Evolutionary conservation across 2,113 vertebrate genomes (phyloP), one percentile per base, ranked within the genome.

Genomic region (Pluvianellus socialis): DNA sequence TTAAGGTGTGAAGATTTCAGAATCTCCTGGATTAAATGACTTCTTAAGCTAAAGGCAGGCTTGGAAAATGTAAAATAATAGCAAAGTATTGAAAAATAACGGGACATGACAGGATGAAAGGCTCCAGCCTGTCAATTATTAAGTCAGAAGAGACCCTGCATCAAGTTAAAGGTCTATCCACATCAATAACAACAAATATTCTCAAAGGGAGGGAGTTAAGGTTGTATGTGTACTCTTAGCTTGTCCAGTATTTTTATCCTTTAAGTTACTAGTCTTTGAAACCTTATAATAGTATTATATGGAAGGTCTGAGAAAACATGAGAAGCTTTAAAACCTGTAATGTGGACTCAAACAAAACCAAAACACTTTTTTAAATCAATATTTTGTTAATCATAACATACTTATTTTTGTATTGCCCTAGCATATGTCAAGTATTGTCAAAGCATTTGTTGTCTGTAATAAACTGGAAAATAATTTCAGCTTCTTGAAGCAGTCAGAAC

Each of bases 21-120:
- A 8, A 38, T 88, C 45, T 88, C 30, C 27, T 49, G 62, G 49
- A 65, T 85, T 27, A 73, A 87, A 63, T 23, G 32, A 30, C 28
- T 52, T 38, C 19, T 62, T 85, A 62, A 80, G 63, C 44, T 75
- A 85, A 88, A 89, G 27, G 55, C 4, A 67, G 14, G 3, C 12
- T 90, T 92, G 42, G 42, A 93, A 96, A 94, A 86, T 62, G 6
- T 52, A 49, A 93, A 95, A 74, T 56, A 79, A 79, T 11, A 73
- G 20, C 58, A 73, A 90, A 80, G 19, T 68, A 44, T 33, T 33
- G 21, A 77, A 88, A 86, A 77, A 42, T 83, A 26, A 3, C 8
- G 52, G 28, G 33, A 70, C 3, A 53, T 76, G 8, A 79, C 21
- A 88, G 27, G 21, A 24, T 24, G 49, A 12, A 80, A 88, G 32